Evolutionary conservation across 2,888 invertebrate species (phyloP), one percentile per base, ranked within the genome.

Genomic region (Plebejus argus): DNA sequence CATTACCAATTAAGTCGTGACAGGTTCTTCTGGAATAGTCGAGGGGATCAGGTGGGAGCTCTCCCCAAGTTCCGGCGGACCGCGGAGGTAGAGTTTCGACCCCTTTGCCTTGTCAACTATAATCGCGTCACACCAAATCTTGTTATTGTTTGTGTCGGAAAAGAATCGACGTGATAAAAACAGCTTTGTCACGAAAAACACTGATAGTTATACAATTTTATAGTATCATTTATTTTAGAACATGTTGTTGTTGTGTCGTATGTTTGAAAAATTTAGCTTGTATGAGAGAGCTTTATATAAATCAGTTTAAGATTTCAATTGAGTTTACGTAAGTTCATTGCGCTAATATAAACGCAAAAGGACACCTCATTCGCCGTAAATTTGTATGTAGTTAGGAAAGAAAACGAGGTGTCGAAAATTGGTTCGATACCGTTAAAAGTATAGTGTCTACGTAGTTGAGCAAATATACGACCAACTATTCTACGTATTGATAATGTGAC

Each of bases 401-500:
- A 39, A 20, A 45, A 72, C 45, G 72, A 72, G 72, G 72, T 72
- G 72, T 45, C 23, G 39, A 18, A 39, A 45, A 45, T 72, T 20
- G 39, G 20, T 72, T 45, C 23, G 45, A 39, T 72, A 72, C 72
- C 72, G 72, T 72, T 72, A 72, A 45, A 72, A 72, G 72, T 72
- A 45, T 45, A 72, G 72, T 45, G 72, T 45, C 72, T 72, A 45
- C 72, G 39, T 72, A 72, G 45, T 72, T 72, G 23, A 39, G 72
- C 45, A 72, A 72, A 72, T 72, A 72, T 72, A 72, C 72, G 39
- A 20, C n/a, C 45, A 28, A 28, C 49, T 74, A 53, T 71, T 77
- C 71, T 77, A 71, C 56, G 77, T 72, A 76, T 66, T 66, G 66
- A 76, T 78, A 77, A 75, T 45, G 71, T 66, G 58, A 76, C 61